phyloP scores from a whole-genome alignment of 2,113 vertebrate species.

The Sakesphorus luctuosus region DNA sequence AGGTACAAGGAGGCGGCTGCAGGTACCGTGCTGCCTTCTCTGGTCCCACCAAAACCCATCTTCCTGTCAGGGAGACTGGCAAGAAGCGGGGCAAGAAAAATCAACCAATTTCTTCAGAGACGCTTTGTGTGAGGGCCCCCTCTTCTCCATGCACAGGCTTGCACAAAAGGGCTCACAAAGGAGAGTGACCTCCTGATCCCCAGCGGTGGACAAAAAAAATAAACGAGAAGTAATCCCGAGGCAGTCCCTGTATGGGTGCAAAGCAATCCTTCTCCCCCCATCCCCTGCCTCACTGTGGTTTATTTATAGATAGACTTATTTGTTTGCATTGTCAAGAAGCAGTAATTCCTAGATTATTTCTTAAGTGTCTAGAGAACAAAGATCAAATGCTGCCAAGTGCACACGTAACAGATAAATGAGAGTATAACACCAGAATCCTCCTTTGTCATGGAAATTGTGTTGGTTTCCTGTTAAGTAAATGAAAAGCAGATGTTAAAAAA shows the following conservation, averaged over 20 bases:
- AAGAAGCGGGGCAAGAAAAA: rapidly evolving
- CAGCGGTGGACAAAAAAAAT: not conserved
- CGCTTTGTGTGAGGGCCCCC: not conserved
- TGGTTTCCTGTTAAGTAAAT: slow-evolving; percentile 77
- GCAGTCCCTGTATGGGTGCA: not conserved
- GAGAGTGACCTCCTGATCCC: not conserved
- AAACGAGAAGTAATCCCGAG: not conserved
- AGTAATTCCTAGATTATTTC: slow-evolving; percentile 65
- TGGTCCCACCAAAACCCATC: not conserved
- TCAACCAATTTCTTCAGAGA: not conserved
- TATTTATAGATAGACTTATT: slow-evolving; percentile 65
- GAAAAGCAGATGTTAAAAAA: slow-evolving; percentile 76
- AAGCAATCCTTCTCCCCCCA: not conserved
- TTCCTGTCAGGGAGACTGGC: not conserved
- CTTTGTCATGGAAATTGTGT: slow-evolving; percentile 75
- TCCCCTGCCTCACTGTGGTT: not conserved
- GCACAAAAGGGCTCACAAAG: not conserved
- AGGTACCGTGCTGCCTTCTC: rapidly evolving
- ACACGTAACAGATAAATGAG: slow-evolving; percentile 58
- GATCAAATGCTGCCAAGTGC: slow-evolving; percentile 62
- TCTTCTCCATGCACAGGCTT: rapidly evolving
- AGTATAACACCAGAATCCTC: slow-evolving; percentile 57
- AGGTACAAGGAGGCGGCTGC: not conserved
- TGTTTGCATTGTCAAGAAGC: slow-evolving; percentile 55
- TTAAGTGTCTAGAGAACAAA: slow-evolving; percentile 43